Evolutionary conservation across 2,888 invertebrate species (phyloP), one percentile per base, ranked within the genome.

Genomic region (Tillus elongatus): DNA sequence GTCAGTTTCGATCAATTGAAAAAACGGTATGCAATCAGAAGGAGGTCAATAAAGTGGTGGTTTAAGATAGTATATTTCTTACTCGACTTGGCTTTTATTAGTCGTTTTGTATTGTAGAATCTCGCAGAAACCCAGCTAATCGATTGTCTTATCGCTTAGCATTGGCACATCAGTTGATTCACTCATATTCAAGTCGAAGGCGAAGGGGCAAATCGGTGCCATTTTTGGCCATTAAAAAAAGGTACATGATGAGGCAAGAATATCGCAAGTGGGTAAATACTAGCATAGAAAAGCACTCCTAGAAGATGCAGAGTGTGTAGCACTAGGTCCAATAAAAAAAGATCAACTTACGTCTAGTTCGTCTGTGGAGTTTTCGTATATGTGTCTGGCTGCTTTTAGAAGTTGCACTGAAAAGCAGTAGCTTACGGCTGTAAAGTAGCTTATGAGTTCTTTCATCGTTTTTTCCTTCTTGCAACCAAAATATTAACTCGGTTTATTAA

Each of bases 31-130:
- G 24, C 24, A 19, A 19, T 19, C 6, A n/a, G 24, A n/a, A 19
- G 24, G n/a, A 19, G n/a, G 24, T 19, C 24, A 19, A 19, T 19
- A 19, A 19, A 19, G 24, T 19, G 24, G 24, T 19, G 24, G 24
- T 19, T 19, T 19, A 19, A n/a, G 24, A 19, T 19, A 8, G 6
- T 19, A 8, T 19, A 19, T 19, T 19, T 8, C n/a, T 19, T 19
- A 19, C n/a, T 19, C 6, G 24, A 19, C n/a, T 19, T 19, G n/a
- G 24, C 6, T n/a, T 8, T 19, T n/a, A n/a, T 19, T 8, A 19
- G n/a, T 19, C 6, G 24, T 19, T 19, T 19, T 19, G 6, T 19
- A n/a, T 8, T 19, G n/a, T 19, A 19, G 6, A 19, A 19, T 19
- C 24, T 8, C 6, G 24, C 6, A 19, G 24, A 19, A 6, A 8